Base-by-base conservation (phyloP, 2,113 vertebrate species). In the Oryzias javanicus region DNA sequence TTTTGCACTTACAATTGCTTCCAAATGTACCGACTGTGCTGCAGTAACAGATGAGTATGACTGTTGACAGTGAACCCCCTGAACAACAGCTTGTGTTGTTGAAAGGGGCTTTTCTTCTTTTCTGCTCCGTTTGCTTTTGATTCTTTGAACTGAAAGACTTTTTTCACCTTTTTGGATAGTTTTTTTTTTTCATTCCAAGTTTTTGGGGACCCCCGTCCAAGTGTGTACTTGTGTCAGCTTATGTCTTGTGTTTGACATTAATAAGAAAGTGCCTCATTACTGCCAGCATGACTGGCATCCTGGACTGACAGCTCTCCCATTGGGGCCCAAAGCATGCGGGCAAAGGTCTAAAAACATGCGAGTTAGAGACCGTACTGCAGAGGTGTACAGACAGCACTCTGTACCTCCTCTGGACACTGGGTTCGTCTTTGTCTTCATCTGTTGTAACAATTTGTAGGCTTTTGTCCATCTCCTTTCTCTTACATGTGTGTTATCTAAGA, bases 291-390 rank as follows among this genome's bases (percentile, higher is more conserved):
- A 79, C 46, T 69, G 79, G 55, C 73, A 75, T 72, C 60, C 55
- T 56, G 62, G 65, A 73, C 80, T 85, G 78, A 75, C 82, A 70
- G 78, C 66, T 68, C 63, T 71, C 53, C 68, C 67, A 81, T 66
- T 61, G 54, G 49, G 64, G 70, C 65, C 55, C 63, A 68, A 59
- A 70, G 73, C 70, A 78, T 72, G 74, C 16, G 6, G 61, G 55
- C 48, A 49, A 52, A 54, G 57, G 53, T 55, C 12, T 35, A 35
- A 14, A 48, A 27, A 35, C 14, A 42, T 56, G 72, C 55, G 44
- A 75, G 72, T 80, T 59, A 52, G 65, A 80, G 69, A 35, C 60
- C 52, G 57, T 45, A 58, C 66, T 69, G 29, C 17, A 67, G 50
- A 81, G 50, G 40, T 71, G 62, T 58, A 46, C 48, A 58, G 45